Evolutionary conservation across 1,140 invertebrate genomes (phyloP), one percentile per base, ranked within the genome.

Genomic region (Drosophila ananassae): DNA sequence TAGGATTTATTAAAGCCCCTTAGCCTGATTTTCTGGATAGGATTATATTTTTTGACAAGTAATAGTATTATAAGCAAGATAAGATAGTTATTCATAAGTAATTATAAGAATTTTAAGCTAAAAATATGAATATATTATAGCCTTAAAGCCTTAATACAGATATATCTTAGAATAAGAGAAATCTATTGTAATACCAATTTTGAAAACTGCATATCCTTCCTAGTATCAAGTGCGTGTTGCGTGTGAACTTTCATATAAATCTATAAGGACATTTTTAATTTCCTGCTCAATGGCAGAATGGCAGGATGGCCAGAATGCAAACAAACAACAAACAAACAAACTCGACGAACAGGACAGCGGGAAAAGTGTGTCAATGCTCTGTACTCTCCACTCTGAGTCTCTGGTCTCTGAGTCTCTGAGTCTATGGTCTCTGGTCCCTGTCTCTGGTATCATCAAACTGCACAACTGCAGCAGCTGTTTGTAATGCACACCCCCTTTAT

Each of bases 221-320:
- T 28, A 28, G 25, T 28, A 28, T 28, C 25, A 5, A 5, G 25
- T 56, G 54, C 25, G 24, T n/a, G 22, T 55, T 39, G 21, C 25
- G 1, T 41, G 34, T 46, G 48, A 51, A 7, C 37, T 28, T 58
- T 12, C 67, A 41, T 39, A 76, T 76, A 76, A 76, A 76, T 75
- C 62, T 58, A 47, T 76, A 59, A 71, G 53, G 81, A 74, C 77
- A 81, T 74, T 74, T 76, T 76, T 68, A 76, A 76, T 76, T 76
- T 68, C 72, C 73, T 68, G 61, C 50, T 76, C 28, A 67, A 73
- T 50, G 57, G 51, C 56, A 22, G 44, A 22, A 47, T 47, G 57
- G 51, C 56, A 22, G 44, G 12, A 47, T 47, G 34, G 39, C 51
- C 73, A 55, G 39, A 60, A 76, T 68, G 52, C 54, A 75, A 75